Evolutionary conservation across 2,797 vertebrate genomes (phyloP).

Genomic region (Gymnoscopelus braueri): DNA sequence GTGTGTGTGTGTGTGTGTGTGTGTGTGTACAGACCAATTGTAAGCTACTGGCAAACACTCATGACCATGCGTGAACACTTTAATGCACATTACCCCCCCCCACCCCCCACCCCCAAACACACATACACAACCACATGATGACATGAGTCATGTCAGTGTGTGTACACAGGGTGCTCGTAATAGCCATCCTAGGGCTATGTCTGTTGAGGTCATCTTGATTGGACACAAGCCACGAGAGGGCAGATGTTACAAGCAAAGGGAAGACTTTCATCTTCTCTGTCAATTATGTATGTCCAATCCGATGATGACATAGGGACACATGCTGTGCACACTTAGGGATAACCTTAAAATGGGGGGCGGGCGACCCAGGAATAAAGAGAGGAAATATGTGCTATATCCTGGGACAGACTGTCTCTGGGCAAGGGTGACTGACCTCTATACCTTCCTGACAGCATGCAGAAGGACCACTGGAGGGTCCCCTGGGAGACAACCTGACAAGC

Average conservation of each 20-base stretch:
- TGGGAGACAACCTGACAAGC: slow-evolving; percentile 24
- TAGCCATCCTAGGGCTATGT: slow-evolving; percentile 67
- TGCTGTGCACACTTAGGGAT: slow-evolving; percentile 63
- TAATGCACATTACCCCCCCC: slow-evolving; percentile 41
- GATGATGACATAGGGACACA: slow-evolving; percentile 73
- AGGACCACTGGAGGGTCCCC: slow-evolving; percentile 27
- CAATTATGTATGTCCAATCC: slow-evolving; percentile 82
- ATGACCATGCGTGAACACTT: background rate
- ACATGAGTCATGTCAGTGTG: slow-evolving; percentile 48
- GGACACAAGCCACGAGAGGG: slow-evolving; percentile 56
- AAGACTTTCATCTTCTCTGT: slow-evolving; percentile 78
- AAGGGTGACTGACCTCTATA: slow-evolving; percentile 36
- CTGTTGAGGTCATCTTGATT: slow-evolving; percentile 68
- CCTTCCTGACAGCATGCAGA: slow-evolving; percentile 37
- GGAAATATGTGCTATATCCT: slow-evolving; percentile 51
- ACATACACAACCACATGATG: slow-evolving; percentile 43
- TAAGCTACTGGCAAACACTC: background rate
- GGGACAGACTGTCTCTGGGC: slow-evolving; percentile 42
- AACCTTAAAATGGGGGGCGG: background rate
- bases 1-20: background rate
- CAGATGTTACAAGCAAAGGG: slow-evolving; percentile 70
- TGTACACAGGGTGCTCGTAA: slow-evolving; percentile 56
- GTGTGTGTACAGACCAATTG: background rate
- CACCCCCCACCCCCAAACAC: slow-evolving; percentile 4
- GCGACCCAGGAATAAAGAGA: slow-evolving; percentile 43